phyloP scores from a whole-genome alignment of 2,888 invertebrate genomes.

The Disparrhopalites patrizii region DNA sequence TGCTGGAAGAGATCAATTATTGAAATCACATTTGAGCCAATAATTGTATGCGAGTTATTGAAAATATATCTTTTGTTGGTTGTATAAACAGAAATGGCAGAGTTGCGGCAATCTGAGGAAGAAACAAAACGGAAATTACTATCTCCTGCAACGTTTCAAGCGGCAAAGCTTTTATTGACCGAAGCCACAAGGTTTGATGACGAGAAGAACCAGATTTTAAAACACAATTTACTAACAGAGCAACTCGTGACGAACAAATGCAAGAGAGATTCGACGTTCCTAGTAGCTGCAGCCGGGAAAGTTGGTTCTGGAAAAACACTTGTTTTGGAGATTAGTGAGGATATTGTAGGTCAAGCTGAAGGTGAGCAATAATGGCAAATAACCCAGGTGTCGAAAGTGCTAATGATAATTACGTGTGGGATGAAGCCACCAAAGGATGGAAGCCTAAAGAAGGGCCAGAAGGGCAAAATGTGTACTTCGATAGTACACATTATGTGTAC shows the following conservation, averaged over 20 bases:
- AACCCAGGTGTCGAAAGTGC: background rate
- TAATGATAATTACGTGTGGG: constrained; percentile 17
- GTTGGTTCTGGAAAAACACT: background rate
- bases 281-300: background rate
- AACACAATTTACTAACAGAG: background rate
- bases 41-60: too few relatives aligned
- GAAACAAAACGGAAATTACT: background rate
- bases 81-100: constrained; percentile 2
- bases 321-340: background rate
- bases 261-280: background rate
- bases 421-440: constrained; percentile 7
- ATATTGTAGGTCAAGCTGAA: too few relatives aligned
- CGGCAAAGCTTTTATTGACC: background rate
- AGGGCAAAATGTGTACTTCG: constrained; percentile 58
- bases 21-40: too few relatives aligned
- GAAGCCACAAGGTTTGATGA: background rate
- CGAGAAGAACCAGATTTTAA: background rate
- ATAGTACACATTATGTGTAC: constrained; percentile 69
- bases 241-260: background rate
- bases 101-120: background rate
- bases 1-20: too few relatives aligned
- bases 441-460: constrained; percentile 13
- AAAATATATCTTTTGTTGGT: too few relatives aligned
- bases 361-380: background rate
- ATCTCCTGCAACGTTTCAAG: background rate